These are phyloP conservation scores for Apis florea DNA, from an alignment of 1,140 invertebrate species.

Conservation along the genomic window DNA sequence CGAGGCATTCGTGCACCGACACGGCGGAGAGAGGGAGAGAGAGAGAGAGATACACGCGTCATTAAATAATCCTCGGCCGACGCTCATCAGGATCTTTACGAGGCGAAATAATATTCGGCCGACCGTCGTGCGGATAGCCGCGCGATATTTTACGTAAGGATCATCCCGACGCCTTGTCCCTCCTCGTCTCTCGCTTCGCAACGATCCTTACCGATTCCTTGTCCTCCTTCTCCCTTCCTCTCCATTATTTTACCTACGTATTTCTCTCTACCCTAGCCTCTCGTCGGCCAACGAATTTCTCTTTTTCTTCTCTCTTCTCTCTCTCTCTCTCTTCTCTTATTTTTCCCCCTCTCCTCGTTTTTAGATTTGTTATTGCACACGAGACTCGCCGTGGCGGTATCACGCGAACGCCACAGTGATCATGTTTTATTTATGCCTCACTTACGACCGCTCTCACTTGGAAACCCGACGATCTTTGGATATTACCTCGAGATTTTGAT, in stretches of 20 bases:
- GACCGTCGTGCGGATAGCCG: slow-evolving; percentile 40
- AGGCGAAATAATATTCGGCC: slow-evolving; percentile 73
- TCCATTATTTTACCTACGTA: neutral
- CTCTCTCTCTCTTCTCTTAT: neutral
- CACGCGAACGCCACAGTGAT: slow-evolving; percentile 28
- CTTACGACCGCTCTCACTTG: neutral
- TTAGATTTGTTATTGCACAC: slow-evolving; percentile 31
- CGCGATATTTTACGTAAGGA: slow-evolving; percentile 62
- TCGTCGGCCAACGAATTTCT: neutral
- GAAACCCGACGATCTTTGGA: neutral
- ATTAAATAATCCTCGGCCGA: slow-evolving; percentile 75
- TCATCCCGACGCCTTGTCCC: neutral
- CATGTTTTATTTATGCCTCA: slow-evolving; percentile 23
- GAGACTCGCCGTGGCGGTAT: slow-evolving; percentile 16
- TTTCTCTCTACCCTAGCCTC: slow-evolving; percentile 4
- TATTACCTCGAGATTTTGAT: neutral
- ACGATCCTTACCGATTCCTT: neutral
- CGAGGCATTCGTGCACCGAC: slow-evolving; percentile 49
- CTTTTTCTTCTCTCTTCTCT: neutral
- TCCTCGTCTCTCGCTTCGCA: neutral
- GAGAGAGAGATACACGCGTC: slow-evolving; percentile 61
- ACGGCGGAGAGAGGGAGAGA: neutral
- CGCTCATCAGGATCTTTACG: slow-evolving; percentile 77
- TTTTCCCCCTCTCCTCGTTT: neutral
- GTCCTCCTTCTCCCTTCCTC: neutral